Evolutionary conservation across 2,113 vertebrate species (phyloP).

Genomic region (Rhizomys pruinosus): DNA sequence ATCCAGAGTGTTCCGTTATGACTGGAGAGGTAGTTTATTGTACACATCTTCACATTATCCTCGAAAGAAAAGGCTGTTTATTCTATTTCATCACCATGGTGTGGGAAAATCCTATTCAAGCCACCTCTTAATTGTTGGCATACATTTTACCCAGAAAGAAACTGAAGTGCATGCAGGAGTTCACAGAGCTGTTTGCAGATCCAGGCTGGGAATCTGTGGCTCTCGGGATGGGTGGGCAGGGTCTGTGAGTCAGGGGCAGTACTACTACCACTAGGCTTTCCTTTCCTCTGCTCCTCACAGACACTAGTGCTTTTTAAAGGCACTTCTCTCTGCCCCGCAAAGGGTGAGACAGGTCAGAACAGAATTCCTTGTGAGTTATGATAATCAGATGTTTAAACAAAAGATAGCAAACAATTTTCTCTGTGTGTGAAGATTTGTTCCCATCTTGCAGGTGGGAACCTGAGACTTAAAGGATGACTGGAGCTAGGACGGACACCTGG

Average conservation of each 20-base stretch:
- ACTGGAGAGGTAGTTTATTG: conserved; percentile 21
- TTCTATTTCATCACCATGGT: not conserved
- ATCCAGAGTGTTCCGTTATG: not conserved
- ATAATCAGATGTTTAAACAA: not conserved
- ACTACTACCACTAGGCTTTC: not conserved
- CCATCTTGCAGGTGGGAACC: not conserved
- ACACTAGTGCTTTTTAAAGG: not conserved
- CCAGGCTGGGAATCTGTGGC: not conserved
- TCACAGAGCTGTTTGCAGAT: not conserved
- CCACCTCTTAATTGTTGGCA: not conserved
- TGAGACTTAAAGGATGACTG: not conserved
- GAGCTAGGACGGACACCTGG: not conserved
- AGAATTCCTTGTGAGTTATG: not conserved
- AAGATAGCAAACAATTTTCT: not conserved
- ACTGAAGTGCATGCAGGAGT: not conserved
- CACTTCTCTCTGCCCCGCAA: not conserved
- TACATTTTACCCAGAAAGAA: conserved; percentile 42
- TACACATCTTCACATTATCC: not conserved
- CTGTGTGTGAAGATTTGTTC: not conserved
- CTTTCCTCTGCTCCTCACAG: not conserved
- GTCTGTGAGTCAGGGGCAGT: not conserved
- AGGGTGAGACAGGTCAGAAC: not conserved
- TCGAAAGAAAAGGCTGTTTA: conserved; percentile 36
- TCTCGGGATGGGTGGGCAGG: not conserved
- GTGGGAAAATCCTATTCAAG: not conserved